Evolutionary conservation across 2,888 invertebrate species (phyloP), one percentile per base, ranked within the genome.

Genomic region (Eupithecia dodoneata): DNA sequence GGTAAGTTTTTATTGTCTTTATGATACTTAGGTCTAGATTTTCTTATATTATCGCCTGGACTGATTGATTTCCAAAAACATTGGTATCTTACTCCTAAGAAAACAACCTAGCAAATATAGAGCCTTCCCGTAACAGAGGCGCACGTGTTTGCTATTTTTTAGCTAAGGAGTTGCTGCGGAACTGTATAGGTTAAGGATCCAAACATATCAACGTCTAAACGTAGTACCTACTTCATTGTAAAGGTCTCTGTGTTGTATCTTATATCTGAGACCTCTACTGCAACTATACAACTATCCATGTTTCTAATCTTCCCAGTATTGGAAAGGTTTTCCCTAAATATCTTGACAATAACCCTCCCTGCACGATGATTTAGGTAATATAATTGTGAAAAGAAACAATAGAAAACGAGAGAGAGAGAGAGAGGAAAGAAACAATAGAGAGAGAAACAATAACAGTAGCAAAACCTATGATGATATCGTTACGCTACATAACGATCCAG

Each of bases 401-500:
- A 3, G 3, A n/a, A n/a, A n/a, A n/a, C n/a, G n/a, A n/a, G n/a
- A n/a, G n/a, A n/a, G n/a, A n/a, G n/a, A n/a, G n/a, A n/a, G n/a
- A n/a, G n/a, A n/a, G n/a, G n/a, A 67, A 67, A 15, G 30, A 30
- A 30, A 30, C 30, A 30, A 44, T 7, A 3, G 3, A n/a, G n/a
- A n/a, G n/a, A n/a, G n/a, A n/a, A n/a, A n/a, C n/a, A n/a, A n/a
- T n/a, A n/a, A n/a, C n/a, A n/a, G n/a, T n/a, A n/a, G n/a, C n/a
- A n/a, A n/a, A n/a, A 9, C 0, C 9, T 75, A 75, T 69, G 77
- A 76, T 77, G 49, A 79, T 80, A 74, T 77, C 73, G 81, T 80
- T 79, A 79, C 75, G 78, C 76, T 78, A 79, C 76, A 77, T 80
- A 80, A 82, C 71, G 59, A 69, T 63, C 72, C 71, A 76, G 76